Evolutionary conservation across 2,888 invertebrate species (phyloP), one percentile per base, ranked within the genome.

Genomic region (Caenorhabditis parvicauda): DNA sequence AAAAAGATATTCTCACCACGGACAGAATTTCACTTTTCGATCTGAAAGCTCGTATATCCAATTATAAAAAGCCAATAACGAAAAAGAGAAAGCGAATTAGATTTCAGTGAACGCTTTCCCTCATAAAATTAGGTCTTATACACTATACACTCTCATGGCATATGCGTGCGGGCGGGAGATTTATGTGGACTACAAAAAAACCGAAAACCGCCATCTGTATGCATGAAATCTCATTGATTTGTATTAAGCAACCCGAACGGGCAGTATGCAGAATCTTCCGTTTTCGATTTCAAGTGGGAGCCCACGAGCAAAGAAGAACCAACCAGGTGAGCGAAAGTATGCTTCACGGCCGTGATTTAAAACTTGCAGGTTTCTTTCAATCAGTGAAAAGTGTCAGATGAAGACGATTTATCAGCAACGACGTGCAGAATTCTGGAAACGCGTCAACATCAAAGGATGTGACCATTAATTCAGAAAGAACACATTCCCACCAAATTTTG

Each of bases 241-340:
- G 2, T 35, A 47, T 70, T 28, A 60, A 73, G 77, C 21, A 73
- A 78, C 46, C 78, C 78, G 12, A 78, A 78, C 48, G 77, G 75
- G 9, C 67, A 66, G 22, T 70, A 70, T 35, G 70, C 67, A 7
- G 71, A 72, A 24, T 71, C 70, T 0, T 67, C 69, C 6, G 67
- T 69, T 12, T 72, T 74, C 52, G 67, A 71, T 29, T 76, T 75
- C 63, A 59, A 68, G 47, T 77, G 77, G 77, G 68, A 67, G 22
- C 68, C 72, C 3, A 67, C 68, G 2, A 63, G 29, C 28, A 57
- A 54, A 17, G 64, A 67, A 9, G 52, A 66, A 9, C 67, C 65
- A 1, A 51, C 52, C 12, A 47, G 43, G 55, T 64, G 50, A 32
- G 35, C 9, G n/a, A 24, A 43, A 21, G 5, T 14, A 27, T 22